Evolutionary conservation across 1,140 invertebrate genomes (phyloP).

Genomic region (Plectrocnemia conspersa): DNA sequence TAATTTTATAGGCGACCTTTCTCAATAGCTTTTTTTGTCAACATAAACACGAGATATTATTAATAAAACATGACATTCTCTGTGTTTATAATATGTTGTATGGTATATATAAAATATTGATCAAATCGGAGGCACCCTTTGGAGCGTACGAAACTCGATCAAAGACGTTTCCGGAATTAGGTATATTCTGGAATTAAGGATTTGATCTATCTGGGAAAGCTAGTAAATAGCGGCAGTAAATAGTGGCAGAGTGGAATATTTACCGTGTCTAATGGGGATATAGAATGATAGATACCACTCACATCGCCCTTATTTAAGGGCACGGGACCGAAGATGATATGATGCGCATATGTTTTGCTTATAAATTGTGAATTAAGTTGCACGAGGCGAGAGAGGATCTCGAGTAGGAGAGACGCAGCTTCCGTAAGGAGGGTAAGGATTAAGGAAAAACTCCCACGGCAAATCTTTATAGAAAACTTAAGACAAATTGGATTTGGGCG

Average conservation of each 20-base stretch:
- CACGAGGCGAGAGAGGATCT: constrained; percentile 7
- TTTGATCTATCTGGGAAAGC: background rate
- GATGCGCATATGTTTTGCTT: constrained; percentile 31
- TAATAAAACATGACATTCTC: too few species aligned
- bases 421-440: constrained; percentile 5
- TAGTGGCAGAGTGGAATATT: constrained; percentile 12
- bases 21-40: too few species aligned
- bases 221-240: too few species aligned
- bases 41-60: too few species aligned
- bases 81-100: too few species aligned
- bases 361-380: constrained; percentile 31
- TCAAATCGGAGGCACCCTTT: too few species aligned
- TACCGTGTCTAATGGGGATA: constrained; percentile 25
- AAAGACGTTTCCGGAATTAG: background rate
- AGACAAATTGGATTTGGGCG: constrained; percentile 21
- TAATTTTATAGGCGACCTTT: too few species aligned
- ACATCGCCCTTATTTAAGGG: background rate
- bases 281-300: constrained; percentile 21
- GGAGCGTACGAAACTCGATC: background rate
- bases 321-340: constrained; percentile 17
- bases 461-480: constrained; percentile 25
- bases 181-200: background rate
- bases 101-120: too few species aligned
- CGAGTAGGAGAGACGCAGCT: constrained; percentile 2
- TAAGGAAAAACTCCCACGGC: constrained; percentile 16